These are phyloP conservation scores for Pachymerium ferrugineum DNA, from an alignment of 2,888 invertebrate genomes.

Conservation along the genomic window DNA sequence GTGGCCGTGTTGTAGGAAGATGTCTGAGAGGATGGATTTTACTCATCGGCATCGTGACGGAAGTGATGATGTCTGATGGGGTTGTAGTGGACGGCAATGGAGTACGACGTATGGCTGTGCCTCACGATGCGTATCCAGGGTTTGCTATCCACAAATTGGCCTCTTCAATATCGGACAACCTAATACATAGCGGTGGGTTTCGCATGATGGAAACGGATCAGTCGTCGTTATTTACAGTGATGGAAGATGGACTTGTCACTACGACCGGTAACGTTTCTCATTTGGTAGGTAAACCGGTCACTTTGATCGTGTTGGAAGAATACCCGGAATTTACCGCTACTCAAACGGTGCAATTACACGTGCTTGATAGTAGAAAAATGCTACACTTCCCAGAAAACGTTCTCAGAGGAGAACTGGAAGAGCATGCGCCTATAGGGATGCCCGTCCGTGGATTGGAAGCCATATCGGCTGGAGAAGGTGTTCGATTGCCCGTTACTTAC, in stretches of 20 bases:
- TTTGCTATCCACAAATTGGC: conserved; percentile 74
- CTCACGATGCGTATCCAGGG: conserved; percentile 84
- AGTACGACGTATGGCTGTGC: conserved; percentile 55
- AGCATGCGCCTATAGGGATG: conserved; percentile 69
- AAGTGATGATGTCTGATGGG: background rate
- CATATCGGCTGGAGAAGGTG: conserved; percentile 57
- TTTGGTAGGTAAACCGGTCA: conserved; percentile 71
- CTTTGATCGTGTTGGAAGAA: conserved; percentile 74
- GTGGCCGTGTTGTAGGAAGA: background rate
- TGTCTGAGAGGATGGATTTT: background rate
- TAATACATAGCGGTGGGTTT: conserved; percentile 1
- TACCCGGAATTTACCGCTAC: conserved; percentile 62
- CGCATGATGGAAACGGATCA: conserved; percentile 33
- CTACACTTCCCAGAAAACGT: conserved; percentile 64
- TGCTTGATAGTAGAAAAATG: conserved; percentile 76
- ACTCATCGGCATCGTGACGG: background rate
- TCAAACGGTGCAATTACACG: conserved; percentile 72
- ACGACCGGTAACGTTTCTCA: conserved; percentile 79
- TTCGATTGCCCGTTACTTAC: conserved; percentile 59
- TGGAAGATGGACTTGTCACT: conserved; percentile 83
- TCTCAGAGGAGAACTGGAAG: conserved; percentile 60
- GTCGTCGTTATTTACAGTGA: conserved; percentile 67
- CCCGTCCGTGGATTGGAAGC: conserved; percentile 65
- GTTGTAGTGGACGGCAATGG: conserved; percentile 28
- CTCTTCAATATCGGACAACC: background rate